Percentiles rank a stretch among this genome's conserved stretches.
Conservation (phyloP, 2,113 vertebrate species). For the Nannobrachium achirus region DNA sequence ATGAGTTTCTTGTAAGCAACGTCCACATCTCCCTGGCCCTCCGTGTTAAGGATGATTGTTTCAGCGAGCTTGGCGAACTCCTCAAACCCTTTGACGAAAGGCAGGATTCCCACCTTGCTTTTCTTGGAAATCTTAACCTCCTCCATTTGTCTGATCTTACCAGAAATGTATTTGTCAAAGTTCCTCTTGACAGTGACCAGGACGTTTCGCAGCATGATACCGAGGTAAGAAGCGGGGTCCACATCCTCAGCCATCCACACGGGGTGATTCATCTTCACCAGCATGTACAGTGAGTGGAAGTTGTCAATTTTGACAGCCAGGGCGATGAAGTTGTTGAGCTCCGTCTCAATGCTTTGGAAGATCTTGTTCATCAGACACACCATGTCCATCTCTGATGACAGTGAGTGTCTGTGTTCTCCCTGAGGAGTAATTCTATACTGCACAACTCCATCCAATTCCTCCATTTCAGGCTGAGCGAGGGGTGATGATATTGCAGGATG, state of each 20-base stretch:
- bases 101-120: conserved; percentile 96
- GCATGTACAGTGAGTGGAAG: conserved; percentile 98
- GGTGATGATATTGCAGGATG: conserved; percentile 82
- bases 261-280: conserved; percentile 99
- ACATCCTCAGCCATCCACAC: conserved; percentile 98
- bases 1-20: conserved; percentile 99
- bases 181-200: conserved; percentile 98
- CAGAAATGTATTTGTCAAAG: conserved; percentile 98
- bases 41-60: conserved; percentile 95
- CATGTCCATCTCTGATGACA: conserved; percentile 84
- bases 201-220: conserved; percentile 96
- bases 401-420: conserved; percentile 76
- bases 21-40: conserved; percentile 94
- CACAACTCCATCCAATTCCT: conserved; percentile 68
- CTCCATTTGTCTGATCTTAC: conserved; percentile 97
- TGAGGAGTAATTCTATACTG: conserved; percentile 56
- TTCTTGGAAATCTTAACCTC: conserved; percentile 99
- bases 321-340: conserved; percentile 96
- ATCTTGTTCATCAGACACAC: conserved; percentile 98
- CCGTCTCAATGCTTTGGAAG: conserved; percentile 95
- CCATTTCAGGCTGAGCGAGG: conserved; percentile 77
- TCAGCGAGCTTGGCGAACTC: conserved; percentile 97
- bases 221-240: conserved; percentile 96
- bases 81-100: conserved; percentile 94
- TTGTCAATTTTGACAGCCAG: conserved; percentile 98